These are phyloP conservation scores for Leucoraja erinaceus DNA, from an alignment of 2,113 vertebrate genomes.

Conservation along the genomic window DNA sequence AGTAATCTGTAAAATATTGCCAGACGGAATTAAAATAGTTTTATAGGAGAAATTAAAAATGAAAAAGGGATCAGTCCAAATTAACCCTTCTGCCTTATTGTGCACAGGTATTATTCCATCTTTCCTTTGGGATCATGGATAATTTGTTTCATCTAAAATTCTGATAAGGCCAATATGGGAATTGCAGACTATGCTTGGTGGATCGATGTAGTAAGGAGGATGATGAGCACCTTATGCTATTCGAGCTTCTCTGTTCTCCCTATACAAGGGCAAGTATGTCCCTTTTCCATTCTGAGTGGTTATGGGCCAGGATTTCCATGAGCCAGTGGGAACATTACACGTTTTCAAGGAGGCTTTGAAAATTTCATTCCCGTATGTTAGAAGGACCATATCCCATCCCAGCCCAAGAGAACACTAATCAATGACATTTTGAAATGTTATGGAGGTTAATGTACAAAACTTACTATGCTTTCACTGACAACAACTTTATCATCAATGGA, in stretches of 20 bases:
- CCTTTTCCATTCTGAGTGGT: no score
- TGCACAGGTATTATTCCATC: not conserved
- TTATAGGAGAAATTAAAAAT: not conserved
- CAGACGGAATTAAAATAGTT: not conserved
- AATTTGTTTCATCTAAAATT: no score
- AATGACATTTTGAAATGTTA: not conserved
- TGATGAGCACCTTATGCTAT: no score
- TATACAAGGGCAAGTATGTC: no score
- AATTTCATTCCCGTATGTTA: not conserved
- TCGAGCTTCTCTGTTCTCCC: no score
- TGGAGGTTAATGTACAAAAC: not conserved
- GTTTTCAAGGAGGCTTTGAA: no score
- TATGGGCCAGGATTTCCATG: no score
- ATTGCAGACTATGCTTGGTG: no score
- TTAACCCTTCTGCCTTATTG: not conserved
- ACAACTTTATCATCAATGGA: not conserved
- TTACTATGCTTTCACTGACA: not conserved
- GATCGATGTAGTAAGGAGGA: no score
- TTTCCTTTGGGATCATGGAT: no score
- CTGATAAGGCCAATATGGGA: no score
- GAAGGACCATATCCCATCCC: not conserved
- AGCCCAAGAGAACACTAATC: not conserved
- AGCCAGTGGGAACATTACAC: no score
- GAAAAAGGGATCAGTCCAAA: not conserved
- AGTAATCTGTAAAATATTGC: constrained; percentile 3